A percentile compares a stretch with the other conserved stretches of the same genome.
phyloP scores from a whole-genome alignment of 1,140 invertebrate species.

The Euwallacea similis region DNA sequence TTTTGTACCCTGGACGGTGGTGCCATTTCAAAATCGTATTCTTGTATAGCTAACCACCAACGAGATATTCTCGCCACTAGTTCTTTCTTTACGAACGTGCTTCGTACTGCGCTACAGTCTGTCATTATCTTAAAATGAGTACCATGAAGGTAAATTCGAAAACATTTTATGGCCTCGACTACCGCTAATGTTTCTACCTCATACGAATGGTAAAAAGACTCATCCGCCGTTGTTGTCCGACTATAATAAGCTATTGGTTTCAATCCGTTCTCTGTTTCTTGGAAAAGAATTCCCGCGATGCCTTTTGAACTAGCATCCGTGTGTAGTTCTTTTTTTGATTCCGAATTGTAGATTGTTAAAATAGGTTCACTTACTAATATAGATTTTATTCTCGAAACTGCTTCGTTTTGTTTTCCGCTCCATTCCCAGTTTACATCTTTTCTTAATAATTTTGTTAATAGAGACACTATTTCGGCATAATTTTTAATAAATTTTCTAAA shows the following conservation, averaged over 20 bases:
- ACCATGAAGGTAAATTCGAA: neutral
- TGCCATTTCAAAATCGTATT: conserved; percentile 46
- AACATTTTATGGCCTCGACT: conserved; percentile 38
- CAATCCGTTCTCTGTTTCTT: conserved; percentile 17
- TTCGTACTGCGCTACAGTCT: conserved; percentile 44
- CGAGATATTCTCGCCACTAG: conserved; percentile 40
- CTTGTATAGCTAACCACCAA: conserved; percentile 54
- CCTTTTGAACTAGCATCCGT: conserved; percentile 25
- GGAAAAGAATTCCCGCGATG: conserved; percentile 19
- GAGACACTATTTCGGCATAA: conserved; percentile 12
- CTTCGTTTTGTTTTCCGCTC: neutral
- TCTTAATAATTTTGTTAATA: conserved; percentile 23
- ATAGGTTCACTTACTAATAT: conserved; percentile 10
- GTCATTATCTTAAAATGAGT: conserved; percentile 37
- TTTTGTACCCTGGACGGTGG: conserved; percentile 12
- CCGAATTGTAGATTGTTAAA: conserved; percentile 17
- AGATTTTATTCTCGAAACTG: conserved; percentile 15
- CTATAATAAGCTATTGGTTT: conserved; percentile 48
- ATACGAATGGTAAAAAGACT: conserved; percentile 44
- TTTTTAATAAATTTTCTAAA: conserved; percentile 48
- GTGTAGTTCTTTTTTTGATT: conserved; percentile 40
- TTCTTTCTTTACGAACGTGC: conserved; percentile 38
- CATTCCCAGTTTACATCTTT: conserved; percentile 13
- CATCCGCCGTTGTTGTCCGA: conserved; percentile 42
- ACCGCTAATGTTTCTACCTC: conserved; percentile 41